Evolutionary conservation across 2,113 vertebrate species (phyloP), one percentile per base, ranked within the genome.

Genomic region (Thalassarche chlororhynchos): DNA sequence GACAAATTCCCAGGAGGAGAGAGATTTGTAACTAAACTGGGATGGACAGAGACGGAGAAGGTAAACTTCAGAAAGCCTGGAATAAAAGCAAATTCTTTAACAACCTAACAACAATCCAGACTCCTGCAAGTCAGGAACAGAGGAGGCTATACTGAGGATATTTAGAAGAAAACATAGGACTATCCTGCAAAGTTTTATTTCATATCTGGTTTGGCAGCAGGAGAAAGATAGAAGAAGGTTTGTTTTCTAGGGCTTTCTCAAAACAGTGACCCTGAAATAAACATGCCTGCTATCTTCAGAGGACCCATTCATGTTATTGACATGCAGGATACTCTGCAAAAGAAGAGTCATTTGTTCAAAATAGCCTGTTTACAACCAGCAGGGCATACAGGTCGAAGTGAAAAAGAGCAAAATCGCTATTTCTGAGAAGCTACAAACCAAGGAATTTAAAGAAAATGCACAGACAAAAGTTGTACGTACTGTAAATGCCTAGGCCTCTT

Each of bases 11-110:
- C 87, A 94, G 49, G 89, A 84, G 86, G 70, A 85, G 28, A 94
- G 84, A 85, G 52, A 93, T 93, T 92, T 88, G 72, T 87, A 94
- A 83, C 77, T 72, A 87, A 92, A 89, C 74, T 88, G 89, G 91
- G 54, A 85, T 65, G 61, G 94, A 68, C 1, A 6, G 77, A 92
- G 66, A 52, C 47, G 40, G 83, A 80, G 61, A 94, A 71, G 46
- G 46, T 87, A 87, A 87, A 89, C 78, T 87, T 96, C 84, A 85
- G 54, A 90, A 94, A 85, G 77, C 42, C 42, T 85, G 66, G 42
- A 88, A 85, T 76, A 84, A 93, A 96, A 94, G 81, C 54, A 87
- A 52, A 64, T 92, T 87, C 44, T 89, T 91, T 83, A 91, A 69
- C 57, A 96, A 57, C 25, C 76, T 68, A 57, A 89, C 78, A 85